Evolutionary conservation across 2,113 vertebrate species (phyloP), one percentile per base, ranked within the genome.

Genomic region (Albula goreensis): DNA sequence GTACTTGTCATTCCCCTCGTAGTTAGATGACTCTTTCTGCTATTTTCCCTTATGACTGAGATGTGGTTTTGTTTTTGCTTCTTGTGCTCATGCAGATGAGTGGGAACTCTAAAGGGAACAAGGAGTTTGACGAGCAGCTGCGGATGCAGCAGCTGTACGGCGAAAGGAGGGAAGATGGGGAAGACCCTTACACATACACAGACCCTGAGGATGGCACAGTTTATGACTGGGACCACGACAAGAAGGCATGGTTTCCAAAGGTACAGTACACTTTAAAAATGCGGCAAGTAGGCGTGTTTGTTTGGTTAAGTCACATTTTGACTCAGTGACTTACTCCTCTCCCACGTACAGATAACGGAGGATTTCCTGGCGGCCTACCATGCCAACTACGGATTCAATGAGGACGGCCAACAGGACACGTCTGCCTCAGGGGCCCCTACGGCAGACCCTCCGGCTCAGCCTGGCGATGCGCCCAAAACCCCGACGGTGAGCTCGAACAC

Each of bases 161-260:
- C 3, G 92, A 94, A 85, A 91, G 88, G n/a, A 89, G 89, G 0
- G 91, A 80, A 0, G 90, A 84, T 3, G 91, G 90, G 5, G 92
- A 91, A 0, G 96, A 97, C 87, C 91, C 95, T 0, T 90, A 90
- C 86, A 97, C 96, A 2, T 97, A 95, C 50, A 95, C 93, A 2
- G 96, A 99, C 89, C 96, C 95, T 4, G 91, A 95, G 15, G 96
- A 97, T 3, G 98, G 97, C 53, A 97, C 97, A 0, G 96, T 96
- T 13, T 98, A 98, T 60, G 97, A 99, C 92, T 98, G 98, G 98
- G 97, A 99, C 91, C 92, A 93, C 8, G 96, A 97, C 48, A 99
- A 97, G 94, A 98, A 97, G 85, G 98, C 97, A 85, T 99, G 98
- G 97, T 99, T 99, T 89, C 98, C 98, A 13, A 99, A 98, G 95